phyloP scores from a whole-genome alignment of 92 coral and sea anemone species.

The Epizoanthus ramosus region DNA sequence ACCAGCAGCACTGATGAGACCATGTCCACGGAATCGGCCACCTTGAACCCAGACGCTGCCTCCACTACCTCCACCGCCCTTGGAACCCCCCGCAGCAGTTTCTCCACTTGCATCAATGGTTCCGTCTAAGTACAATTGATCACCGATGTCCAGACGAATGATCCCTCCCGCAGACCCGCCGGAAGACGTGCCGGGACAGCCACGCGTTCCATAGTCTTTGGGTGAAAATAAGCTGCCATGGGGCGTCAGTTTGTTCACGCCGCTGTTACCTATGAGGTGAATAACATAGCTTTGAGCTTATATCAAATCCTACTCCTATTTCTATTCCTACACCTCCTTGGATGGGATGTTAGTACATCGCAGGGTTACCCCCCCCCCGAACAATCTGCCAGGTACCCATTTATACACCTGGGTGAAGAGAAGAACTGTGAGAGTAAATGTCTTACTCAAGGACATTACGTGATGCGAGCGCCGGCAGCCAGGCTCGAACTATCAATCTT shows the following conservation, averaged over 20 bases:
- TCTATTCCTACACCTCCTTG: no score
- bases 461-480: no score
- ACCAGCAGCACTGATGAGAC: constrained; percentile 49
- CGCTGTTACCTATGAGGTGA: not conserved
- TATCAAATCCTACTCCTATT: no score
- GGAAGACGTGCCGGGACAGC: constrained; percentile 50
- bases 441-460: no score
- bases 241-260: constrained; percentile 39
- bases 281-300: no score
- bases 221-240: constrained; percentile 66
- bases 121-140: constrained; percentile 66
- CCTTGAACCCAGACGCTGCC: constrained; percentile 60
- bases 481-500: no score
- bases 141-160: constrained; percentile 53
- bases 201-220: constrained; percentile 58
- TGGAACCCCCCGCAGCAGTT: constrained; percentile 30
- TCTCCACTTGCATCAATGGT: constrained; percentile 44
- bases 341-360: no score
- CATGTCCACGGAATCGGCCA: constrained; percentile 61
- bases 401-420: no score
- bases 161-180: constrained; percentile 70
- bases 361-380: no score
- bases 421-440: no score
- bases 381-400: no score
- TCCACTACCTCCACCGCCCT: constrained; percentile 77